Evolutionary conservation across 2,888 invertebrate species (phyloP).

Genomic region (Cacoxenus indagator): DNA sequence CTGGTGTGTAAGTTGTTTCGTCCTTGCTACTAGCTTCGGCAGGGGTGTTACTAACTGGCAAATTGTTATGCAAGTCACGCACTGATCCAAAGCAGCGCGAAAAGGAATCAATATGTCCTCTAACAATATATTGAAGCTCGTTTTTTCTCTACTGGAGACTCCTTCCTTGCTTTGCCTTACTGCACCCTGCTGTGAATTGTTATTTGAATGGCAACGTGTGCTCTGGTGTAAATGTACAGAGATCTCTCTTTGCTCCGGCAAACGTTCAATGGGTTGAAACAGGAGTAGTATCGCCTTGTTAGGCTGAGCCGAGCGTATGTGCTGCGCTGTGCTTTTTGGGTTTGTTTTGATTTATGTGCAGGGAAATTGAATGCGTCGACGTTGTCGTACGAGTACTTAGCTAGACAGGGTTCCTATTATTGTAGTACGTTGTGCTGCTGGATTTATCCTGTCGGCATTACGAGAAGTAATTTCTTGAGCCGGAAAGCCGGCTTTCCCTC

Average conservation of each 20-base stretch:
- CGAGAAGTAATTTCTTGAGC: no score
- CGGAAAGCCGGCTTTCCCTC: no score
- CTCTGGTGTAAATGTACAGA: no score
- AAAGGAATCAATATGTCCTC: conserved; percentile 2
- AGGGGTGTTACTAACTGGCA: neutral
- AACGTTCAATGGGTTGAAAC: conserved; percentile 7
- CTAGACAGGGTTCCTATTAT: neutral
- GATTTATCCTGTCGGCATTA: neutral
- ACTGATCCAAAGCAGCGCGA: neutral
- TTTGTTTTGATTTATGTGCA: neutral
- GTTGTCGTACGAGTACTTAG: neutral
- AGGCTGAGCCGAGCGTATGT: neutral
- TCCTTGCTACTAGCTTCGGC: neutral
- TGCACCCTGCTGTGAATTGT: neutral
- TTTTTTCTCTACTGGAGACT: neutral
- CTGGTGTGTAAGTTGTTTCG: no score
- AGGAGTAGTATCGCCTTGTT: neutral
- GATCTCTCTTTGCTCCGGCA: no score
- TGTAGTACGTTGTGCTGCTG: no score
- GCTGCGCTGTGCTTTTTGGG: no score
- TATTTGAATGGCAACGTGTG: neutral
- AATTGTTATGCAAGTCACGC: conserved; percentile 19
- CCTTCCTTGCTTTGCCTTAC: neutral
- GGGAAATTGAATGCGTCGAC: no score
- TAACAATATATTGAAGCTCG: neutral